Conservation (phyloP, 2,888 invertebrate species). For the Rhagonycha lutea region DNA sequence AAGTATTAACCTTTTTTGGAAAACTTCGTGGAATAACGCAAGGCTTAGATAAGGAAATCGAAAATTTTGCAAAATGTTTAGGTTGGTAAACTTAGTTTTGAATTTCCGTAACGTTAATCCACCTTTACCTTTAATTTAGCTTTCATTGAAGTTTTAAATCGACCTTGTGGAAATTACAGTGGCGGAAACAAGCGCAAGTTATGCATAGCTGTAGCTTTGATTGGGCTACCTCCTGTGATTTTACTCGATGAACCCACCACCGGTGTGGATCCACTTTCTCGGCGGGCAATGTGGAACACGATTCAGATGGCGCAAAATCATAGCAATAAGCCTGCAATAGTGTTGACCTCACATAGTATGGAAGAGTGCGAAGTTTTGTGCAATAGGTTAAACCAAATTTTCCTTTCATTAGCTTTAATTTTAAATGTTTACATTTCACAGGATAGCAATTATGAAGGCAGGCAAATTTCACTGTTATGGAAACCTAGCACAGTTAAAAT, state of each 20-base stretch:
- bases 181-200: slow-evolving; percentile 81
- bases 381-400: slow-evolving; percentile 41
- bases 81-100: slow-evolving; percentile 45
- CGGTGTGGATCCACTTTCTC: slow-evolving; percentile 77
- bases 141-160: slow-evolving; percentile 45
- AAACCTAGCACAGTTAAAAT: slow-evolving; percentile 75
- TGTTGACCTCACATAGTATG: slow-evolving; percentile 86
- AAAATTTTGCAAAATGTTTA: slow-evolving; percentile 53
- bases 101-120: not conserved
- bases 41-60: slow-evolving; percentile 88
- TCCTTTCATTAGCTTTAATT: slow-evolving; percentile 18
- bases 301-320: slow-evolving; percentile 7
- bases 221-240: slow-evolving; percentile 69
- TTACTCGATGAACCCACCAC: slow-evolving; percentile 81
- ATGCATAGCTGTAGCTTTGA: slow-evolving; percentile 82
- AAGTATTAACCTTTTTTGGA: not conserved
- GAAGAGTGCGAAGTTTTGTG: slow-evolving; percentile 85
- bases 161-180: slow-evolving; percentile 53
- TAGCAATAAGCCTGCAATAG: slow-evolving; percentile 63
- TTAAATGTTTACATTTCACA: slow-evolving; percentile 35
- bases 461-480: slow-evolving; percentile 77
- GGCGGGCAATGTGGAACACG: slow-evolving; percentile 54
- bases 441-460: slow-evolving; percentile 82
- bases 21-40: slow-evolving; percentile 69
- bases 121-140: slow-evolving; percentile 33